Base-by-base conservation (phyloP, 2,113 vertebrate species). In the Strix aluco region DNA sequence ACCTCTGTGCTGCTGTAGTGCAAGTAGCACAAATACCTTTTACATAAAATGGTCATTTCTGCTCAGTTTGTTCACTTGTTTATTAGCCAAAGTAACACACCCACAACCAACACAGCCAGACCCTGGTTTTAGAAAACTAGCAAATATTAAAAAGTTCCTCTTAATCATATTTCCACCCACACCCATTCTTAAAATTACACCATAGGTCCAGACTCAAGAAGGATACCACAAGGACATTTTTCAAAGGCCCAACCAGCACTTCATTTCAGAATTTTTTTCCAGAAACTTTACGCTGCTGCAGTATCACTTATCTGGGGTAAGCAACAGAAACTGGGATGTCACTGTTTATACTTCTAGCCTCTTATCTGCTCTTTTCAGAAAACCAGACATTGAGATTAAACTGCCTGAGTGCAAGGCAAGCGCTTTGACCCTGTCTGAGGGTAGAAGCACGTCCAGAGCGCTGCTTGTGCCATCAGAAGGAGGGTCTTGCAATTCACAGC, bases 121-220 rank as follows among this genome's bases (percentile, higher is more conserved):
- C 62, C 34, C 55, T 66, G 40, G n/a, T 29, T 96, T 95, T 87
- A 95, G 54, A 94, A 96, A 96, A 96, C 70, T 20, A 90, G 47
- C 67, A 89, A 91, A 71, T 95, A 92, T 19, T 6, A 90, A 95
- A 91, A 94, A 82, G 13, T 73, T 85, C 55, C 16, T 92, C 40
- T 67, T 74, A 32, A 34, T 47, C 78, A 47, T 46, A 66, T 77
- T 66, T 30, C 20, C 71, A 66, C 52, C 67, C 40, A 9, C 70
- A 23, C 66, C 16, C 38, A 49, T 44, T 67, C 81, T 95, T 61
- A 66, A 90, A 81, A 58, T 77, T 21, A 73, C 49, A 84, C 70
- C 1, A 0, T 34, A 62, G 72, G n/a, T 58, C 46, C 49, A 88
- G 73, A 82, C 54, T 72, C 32, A 27, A 58, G 57, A 59, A 67